Percentiles rank a stretch among this genome's conserved stretches.
Evolutionary conservation across 1,140 invertebrate genomes (phyloP).

Genomic region (Thaumatotibia leucotreta): DNA sequence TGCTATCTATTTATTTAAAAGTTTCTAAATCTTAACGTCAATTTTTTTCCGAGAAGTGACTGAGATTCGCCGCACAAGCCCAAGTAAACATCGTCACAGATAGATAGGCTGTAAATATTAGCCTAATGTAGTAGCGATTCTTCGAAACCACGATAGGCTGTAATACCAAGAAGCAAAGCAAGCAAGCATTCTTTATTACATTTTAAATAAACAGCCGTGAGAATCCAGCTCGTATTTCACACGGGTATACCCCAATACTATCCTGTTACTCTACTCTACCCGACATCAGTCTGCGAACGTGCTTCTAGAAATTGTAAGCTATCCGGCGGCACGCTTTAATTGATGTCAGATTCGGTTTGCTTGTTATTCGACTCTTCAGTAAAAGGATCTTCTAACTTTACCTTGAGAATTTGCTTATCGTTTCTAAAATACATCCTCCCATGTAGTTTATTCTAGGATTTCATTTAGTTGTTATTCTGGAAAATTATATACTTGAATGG

Average conservation of each 20-base stretch:
- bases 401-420: background rate
- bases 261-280: background rate
- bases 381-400: background rate
- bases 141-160: background rate
- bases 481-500: too few relatives aligned
- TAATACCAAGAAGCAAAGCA: background rate
- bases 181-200: background rate
- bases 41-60: background rate
- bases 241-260: background rate
- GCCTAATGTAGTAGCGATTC: background rate
- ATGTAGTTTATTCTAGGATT: too few relatives aligned
- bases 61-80: background rate
- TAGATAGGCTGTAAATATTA: background rate
- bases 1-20: too few relatives aligned
- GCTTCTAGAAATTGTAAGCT: background rate
- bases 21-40: background rate
- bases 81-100: background rate
- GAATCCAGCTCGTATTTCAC: background rate
- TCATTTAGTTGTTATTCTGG: too few relatives aligned
- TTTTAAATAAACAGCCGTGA: slow-evolving; percentile 6
- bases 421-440: too few relatives aligned
- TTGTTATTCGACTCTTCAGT: background rate
- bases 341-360: background rate
- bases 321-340: slow-evolving; percentile 1
- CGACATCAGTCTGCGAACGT: background rate